Evolutionary conservation across 2,888 invertebrate genomes (phyloP).

Genomic region (Dynastes grantii): DNA sequence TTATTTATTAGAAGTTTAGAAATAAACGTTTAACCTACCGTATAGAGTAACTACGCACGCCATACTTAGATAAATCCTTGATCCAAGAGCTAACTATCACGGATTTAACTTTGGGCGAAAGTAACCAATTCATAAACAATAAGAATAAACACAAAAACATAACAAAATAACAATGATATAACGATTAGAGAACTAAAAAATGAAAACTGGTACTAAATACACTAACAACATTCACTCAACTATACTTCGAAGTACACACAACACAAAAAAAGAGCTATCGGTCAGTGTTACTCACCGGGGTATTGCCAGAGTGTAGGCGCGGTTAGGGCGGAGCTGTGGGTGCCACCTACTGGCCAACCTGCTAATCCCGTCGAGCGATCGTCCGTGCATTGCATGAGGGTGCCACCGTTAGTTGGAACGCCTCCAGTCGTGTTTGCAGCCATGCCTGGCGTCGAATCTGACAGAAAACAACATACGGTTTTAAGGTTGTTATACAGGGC

Average conservation of each 20-base stretch:
- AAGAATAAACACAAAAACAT: constrained; percentile 23
- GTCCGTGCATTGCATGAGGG: constrained; percentile 78
- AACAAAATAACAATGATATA: constrained; percentile 27
- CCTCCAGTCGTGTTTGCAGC: constrained; percentile 79
- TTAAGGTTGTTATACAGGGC: constrained; percentile 34
- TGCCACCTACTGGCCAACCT: constrained; percentile 72
- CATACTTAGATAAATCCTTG: constrained; percentile 34
- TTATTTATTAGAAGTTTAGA: too few relatives aligned
- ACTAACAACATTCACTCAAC: constrained; percentile 36
- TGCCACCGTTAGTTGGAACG: constrained; percentile 71
- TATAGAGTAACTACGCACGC: constrained; percentile 48
- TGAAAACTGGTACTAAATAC: constrained; percentile 53
- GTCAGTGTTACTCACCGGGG: constrained; percentile 75
- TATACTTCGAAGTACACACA: constrained; percentile 41
- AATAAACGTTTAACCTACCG: constrained; percentile 37
- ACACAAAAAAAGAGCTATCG: constrained; percentile 53
- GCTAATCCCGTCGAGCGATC: constrained; percentile 74
- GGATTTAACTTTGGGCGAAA: not conserved
- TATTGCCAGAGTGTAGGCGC: constrained; percentile 87
- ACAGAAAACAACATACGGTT: constrained; percentile 53
- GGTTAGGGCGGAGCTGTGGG: constrained; percentile 74
- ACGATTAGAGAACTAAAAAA: constrained; percentile 31
- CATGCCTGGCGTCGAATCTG: constrained; percentile 73
- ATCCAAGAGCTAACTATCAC: constrained; percentile 8
- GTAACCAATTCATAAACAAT: not conserved